Evolutionary conservation across 2,113 vertebrate species (phyloP).

Genomic region (Sander lucioperca): DNA sequence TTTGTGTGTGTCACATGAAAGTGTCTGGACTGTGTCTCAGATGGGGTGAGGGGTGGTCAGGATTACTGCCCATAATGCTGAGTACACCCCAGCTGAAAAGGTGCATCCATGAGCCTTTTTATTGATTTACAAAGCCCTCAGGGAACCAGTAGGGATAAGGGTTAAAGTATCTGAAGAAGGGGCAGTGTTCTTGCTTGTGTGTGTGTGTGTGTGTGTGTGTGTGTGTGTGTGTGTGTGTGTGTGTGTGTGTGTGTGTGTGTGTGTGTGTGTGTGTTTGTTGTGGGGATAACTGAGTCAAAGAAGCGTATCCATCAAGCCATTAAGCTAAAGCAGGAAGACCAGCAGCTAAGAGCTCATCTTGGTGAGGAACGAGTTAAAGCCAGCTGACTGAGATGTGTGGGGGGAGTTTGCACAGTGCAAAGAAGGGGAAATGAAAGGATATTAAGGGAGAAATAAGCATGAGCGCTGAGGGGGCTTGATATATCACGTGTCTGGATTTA

Average conservation of each 20-base stretch:
- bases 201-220: background rate
- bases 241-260: constrained; percentile 1
- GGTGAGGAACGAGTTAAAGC: constrained; percentile 77
- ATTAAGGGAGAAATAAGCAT: constrained; percentile 76
- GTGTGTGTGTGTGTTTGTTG: background rate
- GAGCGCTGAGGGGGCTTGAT: constrained; percentile 65
- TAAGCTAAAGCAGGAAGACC: constrained; percentile 3
- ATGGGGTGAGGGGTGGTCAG: constrained; percentile 34
- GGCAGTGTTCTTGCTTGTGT: background rate
- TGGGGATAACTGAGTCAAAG: constrained; percentile 25
- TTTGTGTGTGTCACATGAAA: constrained; percentile 24
- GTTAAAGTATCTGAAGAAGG: constrained; percentile 46
- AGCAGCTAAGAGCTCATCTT: constrained; percentile 14
- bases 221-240: background rate
- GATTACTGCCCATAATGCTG: constrained; percentile 39
- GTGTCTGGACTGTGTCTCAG: constrained; percentile 15
- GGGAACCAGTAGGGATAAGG: constrained; percentile 9
- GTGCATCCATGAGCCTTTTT: constrained; percentile 50
- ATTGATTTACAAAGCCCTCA: constrained; percentile 56
- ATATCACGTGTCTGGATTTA: constrained; percentile 77
- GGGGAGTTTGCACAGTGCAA: constrained; percentile 65
- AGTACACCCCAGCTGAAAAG: constrained; percentile 55
- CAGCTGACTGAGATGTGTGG: constrained; percentile 71
- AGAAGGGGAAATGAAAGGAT: constrained; percentile 80
- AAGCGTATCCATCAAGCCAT: constrained; percentile 35